Evolutionary conservation across 2,113 vertebrate genomes (phyloP).

Genomic region (Odontophorus gujanensis): DNA sequence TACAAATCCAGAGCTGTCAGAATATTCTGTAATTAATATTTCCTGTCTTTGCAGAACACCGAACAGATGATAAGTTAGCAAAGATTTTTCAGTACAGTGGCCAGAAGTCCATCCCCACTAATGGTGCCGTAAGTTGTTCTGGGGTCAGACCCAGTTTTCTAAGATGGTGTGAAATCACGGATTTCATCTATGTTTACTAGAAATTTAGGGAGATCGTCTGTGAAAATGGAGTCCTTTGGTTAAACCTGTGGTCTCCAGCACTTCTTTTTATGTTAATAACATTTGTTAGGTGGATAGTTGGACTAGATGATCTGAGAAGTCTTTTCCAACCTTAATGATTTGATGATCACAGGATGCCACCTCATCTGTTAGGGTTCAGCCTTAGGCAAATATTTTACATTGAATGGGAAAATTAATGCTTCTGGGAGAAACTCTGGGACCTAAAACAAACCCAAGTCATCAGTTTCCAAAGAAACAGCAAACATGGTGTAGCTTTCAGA

Average conservation of each 20-base stretch:
- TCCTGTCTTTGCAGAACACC: background rate
- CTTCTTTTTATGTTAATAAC: background rate
- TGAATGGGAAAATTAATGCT: background rate
- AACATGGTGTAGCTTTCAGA: background rate
- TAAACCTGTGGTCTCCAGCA: background rate
- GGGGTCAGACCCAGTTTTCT: background rate
- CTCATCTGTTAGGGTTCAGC: background rate
- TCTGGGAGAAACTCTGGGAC: background rate
- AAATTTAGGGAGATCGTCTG: background rate
- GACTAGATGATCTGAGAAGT: too few relatives aligned
- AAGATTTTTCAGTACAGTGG: background rate
- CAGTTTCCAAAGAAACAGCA: background rate
- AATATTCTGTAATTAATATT: background rate
- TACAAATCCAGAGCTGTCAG: background rate
- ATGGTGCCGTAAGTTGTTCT: background rate
- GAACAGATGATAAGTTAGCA: background rate
- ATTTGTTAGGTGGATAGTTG: background rate
- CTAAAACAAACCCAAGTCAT: background rate
- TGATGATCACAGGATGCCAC: background rate
- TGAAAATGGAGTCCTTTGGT: background rate
- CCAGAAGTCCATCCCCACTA: background rate
- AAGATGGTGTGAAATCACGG: background rate
- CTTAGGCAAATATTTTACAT: background rate
- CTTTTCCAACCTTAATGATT: too few relatives aligned
- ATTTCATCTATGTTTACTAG: background rate